These are phyloP conservation scores for Aproaerema taeniolella DNA, from an alignment of 2,888 invertebrate genomes.

Conservation along the genomic window DNA sequence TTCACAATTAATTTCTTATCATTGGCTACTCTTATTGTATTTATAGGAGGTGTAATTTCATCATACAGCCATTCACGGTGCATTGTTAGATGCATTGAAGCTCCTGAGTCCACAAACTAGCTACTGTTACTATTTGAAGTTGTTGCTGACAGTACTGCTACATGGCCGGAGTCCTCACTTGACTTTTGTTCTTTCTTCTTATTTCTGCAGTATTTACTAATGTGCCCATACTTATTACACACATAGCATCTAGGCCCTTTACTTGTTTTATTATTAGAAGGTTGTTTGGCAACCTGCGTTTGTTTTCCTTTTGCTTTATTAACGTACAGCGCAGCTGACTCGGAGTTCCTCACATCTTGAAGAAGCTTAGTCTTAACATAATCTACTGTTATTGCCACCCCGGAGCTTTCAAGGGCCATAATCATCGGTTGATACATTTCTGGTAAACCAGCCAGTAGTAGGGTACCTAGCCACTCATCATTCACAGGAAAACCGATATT, in stretches of 20 bases:
- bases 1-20: conserved; percentile 18
- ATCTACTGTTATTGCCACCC: conserved; percentile 7
- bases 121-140: not conserved
- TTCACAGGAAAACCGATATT: conserved; percentile 21
- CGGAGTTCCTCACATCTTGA: conserved; percentile 5
- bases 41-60: conserved; percentile 12
- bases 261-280: not conserved
- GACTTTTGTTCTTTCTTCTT: conserved; percentile 4
- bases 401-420: conserved; percentile 11
- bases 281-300: not conserved
- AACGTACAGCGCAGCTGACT: not conserved
- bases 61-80: conserved; percentile 21
- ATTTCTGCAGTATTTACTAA: conserved; percentile 13
- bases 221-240: conserved; percentile 18
- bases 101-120: conserved; percentile 23
- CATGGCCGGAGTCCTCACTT: conserved; percentile 2
- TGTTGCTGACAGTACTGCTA: conserved; percentile 19
- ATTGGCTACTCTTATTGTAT: conserved; percentile 20
- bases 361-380: conserved; percentile 10
- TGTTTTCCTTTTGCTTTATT: not conserved
- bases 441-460: conserved; percentile 21
- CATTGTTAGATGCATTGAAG: conserved; percentile 23
- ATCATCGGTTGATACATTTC: conserved; percentile 16
- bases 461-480: conserved; percentile 24
- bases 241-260: conserved; percentile 14